phyloP scores from a whole-genome alignment of 2,888 invertebrate species.

The Rotaria sp. region DNA sequence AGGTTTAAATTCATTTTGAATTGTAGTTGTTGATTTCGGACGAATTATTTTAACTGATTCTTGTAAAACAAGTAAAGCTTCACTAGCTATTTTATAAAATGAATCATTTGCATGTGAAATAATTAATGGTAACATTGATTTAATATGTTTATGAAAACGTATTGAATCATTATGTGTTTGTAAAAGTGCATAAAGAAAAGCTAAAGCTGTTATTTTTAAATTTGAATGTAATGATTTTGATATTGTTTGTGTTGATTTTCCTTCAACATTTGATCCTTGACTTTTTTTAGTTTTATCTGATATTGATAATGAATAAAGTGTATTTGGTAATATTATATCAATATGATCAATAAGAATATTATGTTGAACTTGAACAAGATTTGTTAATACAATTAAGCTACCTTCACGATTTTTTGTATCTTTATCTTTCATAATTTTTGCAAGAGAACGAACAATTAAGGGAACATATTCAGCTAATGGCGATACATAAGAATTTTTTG shows the following conservation, averaged over 20 bases:
- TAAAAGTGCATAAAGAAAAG: constrained; percentile 77
- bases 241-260: neutral
- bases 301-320: constrained; percentile 68
- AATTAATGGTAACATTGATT: constrained; percentile 10
- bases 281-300: constrained; percentile 51
- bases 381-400: constrained; percentile 79
- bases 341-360: constrained; percentile 78
- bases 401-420: constrained; percentile 56
- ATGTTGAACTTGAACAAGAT: constrained; percentile 78
- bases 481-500: constrained; percentile 31
- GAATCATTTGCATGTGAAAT: constrained; percentile 63
- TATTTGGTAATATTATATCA: constrained; percentile 75
- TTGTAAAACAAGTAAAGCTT: constrained; percentile 83
- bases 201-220: constrained; percentile 85
- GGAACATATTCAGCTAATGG: constrained; percentile 61
- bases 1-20: constrained; percentile 66
- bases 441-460: constrained; percentile 75
- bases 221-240: constrained; percentile 58
- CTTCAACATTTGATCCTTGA: neutral
- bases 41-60: constrained; percentile 86
- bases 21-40: constrained; percentile 18
- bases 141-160: constrained; percentile 56
- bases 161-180: constrained; percentile 63
- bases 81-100: constrained; percentile 96
- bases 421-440: constrained; percentile 68